phyloP scores from a whole-genome alignment of 2,888 invertebrate species.

The Archips crataeganus region DNA sequence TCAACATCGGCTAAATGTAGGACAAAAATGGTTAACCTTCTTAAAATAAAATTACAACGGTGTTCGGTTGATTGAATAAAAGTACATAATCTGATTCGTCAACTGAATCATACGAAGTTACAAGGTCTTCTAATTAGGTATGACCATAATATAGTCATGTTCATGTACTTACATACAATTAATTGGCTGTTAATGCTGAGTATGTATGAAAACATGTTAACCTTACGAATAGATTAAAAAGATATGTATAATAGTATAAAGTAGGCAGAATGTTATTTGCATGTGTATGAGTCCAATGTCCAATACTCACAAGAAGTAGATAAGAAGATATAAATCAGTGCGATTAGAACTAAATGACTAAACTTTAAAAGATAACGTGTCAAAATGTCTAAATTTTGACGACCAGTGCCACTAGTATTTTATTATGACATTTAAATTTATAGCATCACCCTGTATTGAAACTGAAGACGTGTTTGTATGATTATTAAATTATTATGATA shows the following conservation, averaged over 20 bases:
- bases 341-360: neutral
- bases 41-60: too few species aligned
- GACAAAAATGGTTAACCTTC: too few species aligned
- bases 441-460: neutral
- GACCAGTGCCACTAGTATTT: neutral
- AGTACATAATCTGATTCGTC: too few species aligned
- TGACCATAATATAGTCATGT: too few species aligned
- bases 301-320: neutral
- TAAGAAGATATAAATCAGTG: neutral
- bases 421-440: too few species aligned
- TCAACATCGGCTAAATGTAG: too few species aligned
- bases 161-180: too few species aligned
- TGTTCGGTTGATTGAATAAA: too few species aligned
- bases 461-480: neutral
- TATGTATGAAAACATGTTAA: neutral
- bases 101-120: too few species aligned
- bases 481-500: neutral
- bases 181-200: neutral
- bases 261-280: neutral
- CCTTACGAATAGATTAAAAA: conserved; percentile 1
- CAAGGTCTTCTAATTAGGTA: too few species aligned
- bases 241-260: neutral
- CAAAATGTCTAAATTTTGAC: neutral
- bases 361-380: neutral
- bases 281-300: neutral